phyloP scores from a whole-genome alignment of 1,140 invertebrate genomes.

The Drosophila bifasciata region DNA sequence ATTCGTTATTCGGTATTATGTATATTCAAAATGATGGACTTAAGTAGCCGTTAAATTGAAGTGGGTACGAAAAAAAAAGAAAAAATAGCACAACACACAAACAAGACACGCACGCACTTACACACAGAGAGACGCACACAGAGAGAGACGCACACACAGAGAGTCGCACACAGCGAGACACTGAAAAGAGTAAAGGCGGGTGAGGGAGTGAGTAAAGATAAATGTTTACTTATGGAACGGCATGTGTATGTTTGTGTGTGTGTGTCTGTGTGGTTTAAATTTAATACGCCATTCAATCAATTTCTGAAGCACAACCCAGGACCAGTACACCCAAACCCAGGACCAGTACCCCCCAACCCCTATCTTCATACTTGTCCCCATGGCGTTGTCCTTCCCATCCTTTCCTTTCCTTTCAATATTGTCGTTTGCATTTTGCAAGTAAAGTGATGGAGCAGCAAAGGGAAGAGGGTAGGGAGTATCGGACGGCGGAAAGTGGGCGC shows the following conservation, averaged over 20 bases:
- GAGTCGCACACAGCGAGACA: not conserved
- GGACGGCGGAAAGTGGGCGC: constrained; percentile 29
- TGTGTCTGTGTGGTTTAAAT: constrained; percentile 59
- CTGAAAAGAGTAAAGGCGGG: constrained; percentile 9
- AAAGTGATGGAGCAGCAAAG: not conserved
- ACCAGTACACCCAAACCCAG: not conserved
- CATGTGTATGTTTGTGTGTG: constrained; percentile 19
- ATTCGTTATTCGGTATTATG: constrained; percentile 1
- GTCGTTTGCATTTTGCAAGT: constrained; percentile 56
- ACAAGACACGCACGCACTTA: too few species aligned
- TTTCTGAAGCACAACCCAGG: constrained; percentile 36
- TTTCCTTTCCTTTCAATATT: constrained; percentile 51
- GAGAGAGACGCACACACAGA: too few species aligned
- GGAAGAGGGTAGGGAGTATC: too few species aligned
- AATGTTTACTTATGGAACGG: constrained; percentile 41
- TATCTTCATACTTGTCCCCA: constrained; percentile 16
- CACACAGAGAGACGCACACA: too few species aligned
- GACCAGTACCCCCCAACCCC: not conserved
- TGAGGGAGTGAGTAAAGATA: constrained; percentile 15
- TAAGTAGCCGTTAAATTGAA: constrained; percentile 68
- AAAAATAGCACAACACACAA: not conserved
- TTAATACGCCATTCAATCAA: constrained; percentile 78
- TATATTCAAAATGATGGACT: constrained; percentile 56
- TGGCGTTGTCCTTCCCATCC: constrained; percentile 33
- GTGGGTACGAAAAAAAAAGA: constrained; percentile 34